A percentile compares a stretch with the other conserved stretches of the same genome.
phyloP scores from a whole-genome alignment of 2,797 vertebrate genomes.

The Labroides dimidiatus region DNA sequence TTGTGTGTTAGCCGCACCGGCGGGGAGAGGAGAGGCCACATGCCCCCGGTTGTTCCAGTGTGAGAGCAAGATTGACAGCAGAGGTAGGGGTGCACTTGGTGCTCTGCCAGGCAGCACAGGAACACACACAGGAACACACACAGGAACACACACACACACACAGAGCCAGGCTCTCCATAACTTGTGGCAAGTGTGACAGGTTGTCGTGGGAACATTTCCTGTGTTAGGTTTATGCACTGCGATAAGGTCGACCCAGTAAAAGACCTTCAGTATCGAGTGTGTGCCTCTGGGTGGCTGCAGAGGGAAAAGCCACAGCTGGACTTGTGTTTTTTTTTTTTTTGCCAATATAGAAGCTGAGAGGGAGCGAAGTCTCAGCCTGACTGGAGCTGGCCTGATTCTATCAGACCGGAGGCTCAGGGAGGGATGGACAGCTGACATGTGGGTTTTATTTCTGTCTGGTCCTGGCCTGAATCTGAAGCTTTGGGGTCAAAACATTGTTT shows the following conservation, averaged over 20 bases:
- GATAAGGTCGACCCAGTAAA: constrained; percentile 67
- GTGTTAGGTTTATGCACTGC: constrained; percentile 60
- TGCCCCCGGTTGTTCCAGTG: constrained; percentile 62
- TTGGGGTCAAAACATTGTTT: constrained; percentile 9
- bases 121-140: constrained; percentile 27
- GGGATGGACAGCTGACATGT: constrained; percentile 8
- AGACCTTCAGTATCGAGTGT: constrained; percentile 37
- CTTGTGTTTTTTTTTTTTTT: constrained; percentile 40
- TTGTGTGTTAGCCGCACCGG: constrained; percentile 43
- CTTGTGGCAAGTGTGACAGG: constrained; percentile 67
- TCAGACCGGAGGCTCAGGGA: constrained; percentile 10
- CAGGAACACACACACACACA: constrained; percentile 18
- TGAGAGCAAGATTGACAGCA: constrained; percentile 71
- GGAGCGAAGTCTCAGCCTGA: constrained; percentile 1
- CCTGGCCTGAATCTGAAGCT: constrained; percentile 16
- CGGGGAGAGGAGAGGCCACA: constrained; percentile 53
- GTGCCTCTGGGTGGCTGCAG: constrained; percentile 30
- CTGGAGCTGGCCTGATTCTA: constrained; percentile 31
- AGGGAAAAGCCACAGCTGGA: constrained; percentile 40
- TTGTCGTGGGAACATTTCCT: constrained; percentile 65
- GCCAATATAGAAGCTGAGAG: constrained; percentile 15
- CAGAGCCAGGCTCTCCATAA: constrained; percentile 38
- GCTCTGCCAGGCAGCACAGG: constrained; percentile 52
- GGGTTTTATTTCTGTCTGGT: background rate
- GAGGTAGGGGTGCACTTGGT: constrained; percentile 59